Conservation (phyloP, 2,113 vertebrate genomes). For the Butorides virescens region DNA sequence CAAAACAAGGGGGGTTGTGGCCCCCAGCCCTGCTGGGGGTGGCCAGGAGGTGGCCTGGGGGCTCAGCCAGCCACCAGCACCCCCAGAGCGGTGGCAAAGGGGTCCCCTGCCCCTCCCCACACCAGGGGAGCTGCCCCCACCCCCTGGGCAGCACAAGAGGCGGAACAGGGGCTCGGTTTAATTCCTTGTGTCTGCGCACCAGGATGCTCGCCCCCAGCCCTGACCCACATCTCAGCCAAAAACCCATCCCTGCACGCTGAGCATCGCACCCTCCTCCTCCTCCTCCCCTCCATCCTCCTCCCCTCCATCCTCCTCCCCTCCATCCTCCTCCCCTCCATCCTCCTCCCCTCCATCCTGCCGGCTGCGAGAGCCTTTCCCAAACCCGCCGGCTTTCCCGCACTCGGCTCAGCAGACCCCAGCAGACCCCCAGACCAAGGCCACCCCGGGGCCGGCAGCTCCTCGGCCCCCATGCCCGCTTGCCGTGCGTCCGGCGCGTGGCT, state of each 20-base stretch:
- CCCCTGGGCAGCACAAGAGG: background rate
- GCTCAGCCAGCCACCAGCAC: background rate
- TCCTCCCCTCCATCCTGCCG: background rate
- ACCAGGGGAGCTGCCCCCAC: background rate
- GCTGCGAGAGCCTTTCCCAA: rapidly evolving
- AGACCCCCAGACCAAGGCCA: background rate
- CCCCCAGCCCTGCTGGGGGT: background rate
- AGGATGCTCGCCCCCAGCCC: rapidly evolving
- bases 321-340: background rate
- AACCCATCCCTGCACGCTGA: rapidly evolving
- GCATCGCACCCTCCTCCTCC: background rate
- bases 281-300: too few relatives aligned
- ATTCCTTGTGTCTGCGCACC: rapidly evolving
- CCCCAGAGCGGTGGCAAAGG: rapidly evolving
- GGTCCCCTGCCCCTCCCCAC: background rate
- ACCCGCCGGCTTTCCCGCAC: rapidly evolving
- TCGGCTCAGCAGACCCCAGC: background rate
- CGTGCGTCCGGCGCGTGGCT: background rate
- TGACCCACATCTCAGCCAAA: rapidly evolving
- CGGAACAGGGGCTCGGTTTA: rapidly evolving
- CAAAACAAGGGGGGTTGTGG: background rate
- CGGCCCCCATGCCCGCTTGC: background rate
- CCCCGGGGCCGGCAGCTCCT: rapidly evolving
- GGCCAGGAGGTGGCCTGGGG: background rate
- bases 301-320: too few relatives aligned